phyloP scores from a whole-genome alignment of 2,113 vertebrate genomes.

The Enhydra lutris region DNA sequence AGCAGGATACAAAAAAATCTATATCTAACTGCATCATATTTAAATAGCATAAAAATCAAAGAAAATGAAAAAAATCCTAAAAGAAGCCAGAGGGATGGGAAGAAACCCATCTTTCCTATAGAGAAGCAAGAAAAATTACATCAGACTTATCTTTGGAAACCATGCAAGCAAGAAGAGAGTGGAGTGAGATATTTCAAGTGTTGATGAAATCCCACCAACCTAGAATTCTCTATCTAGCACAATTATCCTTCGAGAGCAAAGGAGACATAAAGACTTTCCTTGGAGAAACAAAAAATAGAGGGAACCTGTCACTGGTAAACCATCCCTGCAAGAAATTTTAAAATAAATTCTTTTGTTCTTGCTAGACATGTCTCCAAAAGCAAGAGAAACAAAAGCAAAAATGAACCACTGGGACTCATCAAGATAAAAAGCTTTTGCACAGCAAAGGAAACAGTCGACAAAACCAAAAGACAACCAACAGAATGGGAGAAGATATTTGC shows the following conservation, averaged over 20 bases:
- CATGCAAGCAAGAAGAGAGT: too few relatives aligned
- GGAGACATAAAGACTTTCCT: not conserved
- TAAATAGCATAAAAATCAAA: not conserved
- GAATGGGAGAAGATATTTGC: too few relatives aligned
- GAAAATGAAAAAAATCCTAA: not conserved
- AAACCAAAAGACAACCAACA: too few relatives aligned
- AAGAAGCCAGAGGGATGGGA: not conserved
- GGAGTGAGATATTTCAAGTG: too few relatives aligned
- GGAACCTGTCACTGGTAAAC: not conserved
- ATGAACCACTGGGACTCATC: too few relatives aligned
- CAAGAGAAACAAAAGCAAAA: too few relatives aligned
- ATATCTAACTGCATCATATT: not conserved
- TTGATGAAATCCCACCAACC: too few relatives aligned
- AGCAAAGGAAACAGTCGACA: too few relatives aligned
- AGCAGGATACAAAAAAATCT: not conserved
- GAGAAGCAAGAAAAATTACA: not conserved
- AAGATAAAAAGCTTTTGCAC: too few relatives aligned
- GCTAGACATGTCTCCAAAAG: not conserved
- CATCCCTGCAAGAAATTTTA: not conserved
- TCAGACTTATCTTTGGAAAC: not conserved
- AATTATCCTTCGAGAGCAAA: not conserved
- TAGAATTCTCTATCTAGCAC: too few relatives aligned
- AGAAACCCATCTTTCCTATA: not conserved
- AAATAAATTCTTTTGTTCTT: not conserved
- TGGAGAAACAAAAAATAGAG: not conserved